Percentiles rank a stretch among this genome's conserved stretches.
phyloP scores from a whole-genome alignment of 2,888 invertebrate genomes.

The Hermaeophaga mercurialis region DNA sequence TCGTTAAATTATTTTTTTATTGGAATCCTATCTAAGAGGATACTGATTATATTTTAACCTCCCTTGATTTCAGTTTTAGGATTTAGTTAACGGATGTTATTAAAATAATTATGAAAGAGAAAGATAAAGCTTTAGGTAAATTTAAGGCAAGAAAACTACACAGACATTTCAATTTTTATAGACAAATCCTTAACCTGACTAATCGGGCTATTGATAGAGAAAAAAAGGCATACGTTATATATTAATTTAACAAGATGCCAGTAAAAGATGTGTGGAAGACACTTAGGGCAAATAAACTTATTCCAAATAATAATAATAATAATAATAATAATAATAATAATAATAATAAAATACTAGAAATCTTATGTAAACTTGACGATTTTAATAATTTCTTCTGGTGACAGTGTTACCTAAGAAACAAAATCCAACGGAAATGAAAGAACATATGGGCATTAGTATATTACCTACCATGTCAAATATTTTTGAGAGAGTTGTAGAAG shows the following conservation, averaged over 20 bases:
- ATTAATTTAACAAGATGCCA: background rate
- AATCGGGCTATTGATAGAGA: background rate
- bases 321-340: too few relatives aligned
- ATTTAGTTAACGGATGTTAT: background rate
- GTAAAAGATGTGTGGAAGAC: background rate
- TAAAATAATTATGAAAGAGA: background rate
- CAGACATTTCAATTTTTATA: background rate
- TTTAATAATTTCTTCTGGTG: background rate
- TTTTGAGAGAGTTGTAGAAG: background rate
- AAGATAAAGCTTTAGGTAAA: background rate
- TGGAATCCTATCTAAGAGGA: too few relatives aligned
- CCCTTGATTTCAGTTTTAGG: too few relatives aligned
- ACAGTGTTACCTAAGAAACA: slow-evolving; percentile 13
- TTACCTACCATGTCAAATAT: background rate
- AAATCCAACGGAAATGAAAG: slow-evolving; percentile 8
- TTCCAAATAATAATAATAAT: background rate
- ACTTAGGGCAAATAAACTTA: background rate
- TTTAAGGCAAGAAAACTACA: background rate
- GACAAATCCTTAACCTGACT: background rate
- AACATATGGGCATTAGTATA: slow-evolving; percentile 8
- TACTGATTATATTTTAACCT: too few relatives aligned
- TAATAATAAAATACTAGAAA: background rate
- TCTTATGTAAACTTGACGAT: background rate
- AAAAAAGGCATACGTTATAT: background rate
- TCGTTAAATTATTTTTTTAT: too few relatives aligned